These are phyloP conservation scores for Tetropium fuscum DNA, from an alignment of 2,888 invertebrate species.

Conservation along the genomic window DNA sequence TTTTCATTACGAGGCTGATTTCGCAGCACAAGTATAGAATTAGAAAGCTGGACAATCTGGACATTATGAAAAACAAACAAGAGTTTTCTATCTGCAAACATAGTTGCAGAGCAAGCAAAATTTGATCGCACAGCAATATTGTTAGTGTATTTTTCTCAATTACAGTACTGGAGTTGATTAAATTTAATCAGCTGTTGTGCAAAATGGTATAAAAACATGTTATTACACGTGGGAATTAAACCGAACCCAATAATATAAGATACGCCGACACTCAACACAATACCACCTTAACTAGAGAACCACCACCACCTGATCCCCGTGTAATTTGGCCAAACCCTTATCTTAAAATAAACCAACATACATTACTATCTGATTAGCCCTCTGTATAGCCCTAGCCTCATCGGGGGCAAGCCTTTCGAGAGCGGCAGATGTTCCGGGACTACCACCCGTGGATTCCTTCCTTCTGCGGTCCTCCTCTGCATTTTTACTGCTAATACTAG, in stretches of 20 bases:
- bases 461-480: conserved; percentile 66
- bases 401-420: conserved; percentile 76
- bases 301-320: conserved; percentile 9
- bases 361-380: conserved; percentile 90
- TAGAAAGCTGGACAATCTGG: neutral
- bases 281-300: conserved; percentile 10
- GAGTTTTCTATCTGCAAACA: no score
- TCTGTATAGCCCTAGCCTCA: conserved; percentile 85
- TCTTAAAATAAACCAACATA: conserved; percentile 68
- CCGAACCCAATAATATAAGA: no score
- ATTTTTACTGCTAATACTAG: conserved; percentile 53
- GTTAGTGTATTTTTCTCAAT: no score
- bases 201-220: no score
- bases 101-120: no score
- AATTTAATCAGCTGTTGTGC: no score
- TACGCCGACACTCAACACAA: neutral
- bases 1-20: neutral
- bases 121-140: no score
- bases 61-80: neutral
- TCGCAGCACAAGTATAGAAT: neutral
- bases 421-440: conserved; percentile 64
- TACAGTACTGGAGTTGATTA: no score
- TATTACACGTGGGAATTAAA: no score
- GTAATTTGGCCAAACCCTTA: neutral
- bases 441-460: conserved; percentile 56